phyloP scores from a whole-genome alignment of 1,140 invertebrate species.

The Lysiphlebus fabarum region DNA sequence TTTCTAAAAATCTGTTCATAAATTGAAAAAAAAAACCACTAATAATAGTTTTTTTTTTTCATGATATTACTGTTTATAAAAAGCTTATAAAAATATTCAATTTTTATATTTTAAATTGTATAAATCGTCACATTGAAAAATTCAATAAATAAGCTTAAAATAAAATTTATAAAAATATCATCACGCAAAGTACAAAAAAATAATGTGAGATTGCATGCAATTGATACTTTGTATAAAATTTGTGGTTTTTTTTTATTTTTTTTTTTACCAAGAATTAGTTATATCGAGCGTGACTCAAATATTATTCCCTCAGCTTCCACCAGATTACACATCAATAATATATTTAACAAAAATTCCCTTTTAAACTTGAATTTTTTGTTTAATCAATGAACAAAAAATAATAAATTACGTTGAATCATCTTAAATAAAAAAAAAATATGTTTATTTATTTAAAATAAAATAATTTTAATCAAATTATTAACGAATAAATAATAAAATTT shows the following conservation, averaged over 20 bases:
- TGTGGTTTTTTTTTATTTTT: neutral
- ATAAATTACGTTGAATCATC: no score
- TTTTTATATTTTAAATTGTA: no score
- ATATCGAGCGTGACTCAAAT: neutral
- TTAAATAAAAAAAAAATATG: no score
- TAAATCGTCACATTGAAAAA: no score
- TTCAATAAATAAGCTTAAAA: no score
- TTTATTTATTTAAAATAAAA: no score
- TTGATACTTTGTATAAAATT: conserved; percentile 9
- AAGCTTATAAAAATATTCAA: neutral
- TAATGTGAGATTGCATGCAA: neutral
- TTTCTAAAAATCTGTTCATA: no score
- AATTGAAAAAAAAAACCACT: no score
- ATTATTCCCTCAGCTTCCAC: neutral
- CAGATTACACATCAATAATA: neutral
- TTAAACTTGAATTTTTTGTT: neutral
- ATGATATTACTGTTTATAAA: neutral
- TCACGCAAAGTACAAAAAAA: neutral
- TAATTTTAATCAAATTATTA: no score
- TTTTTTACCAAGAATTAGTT: neutral
- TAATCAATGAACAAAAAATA: neutral
- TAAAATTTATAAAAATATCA: neutral
- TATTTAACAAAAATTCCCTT: neutral
- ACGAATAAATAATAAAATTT: no score
- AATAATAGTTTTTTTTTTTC: conserved; percentile 3